These are phyloP conservation scores for Heliconius himera DNA, from an alignment of 1,140 invertebrate species.

Conservation along the genomic window DNA sequence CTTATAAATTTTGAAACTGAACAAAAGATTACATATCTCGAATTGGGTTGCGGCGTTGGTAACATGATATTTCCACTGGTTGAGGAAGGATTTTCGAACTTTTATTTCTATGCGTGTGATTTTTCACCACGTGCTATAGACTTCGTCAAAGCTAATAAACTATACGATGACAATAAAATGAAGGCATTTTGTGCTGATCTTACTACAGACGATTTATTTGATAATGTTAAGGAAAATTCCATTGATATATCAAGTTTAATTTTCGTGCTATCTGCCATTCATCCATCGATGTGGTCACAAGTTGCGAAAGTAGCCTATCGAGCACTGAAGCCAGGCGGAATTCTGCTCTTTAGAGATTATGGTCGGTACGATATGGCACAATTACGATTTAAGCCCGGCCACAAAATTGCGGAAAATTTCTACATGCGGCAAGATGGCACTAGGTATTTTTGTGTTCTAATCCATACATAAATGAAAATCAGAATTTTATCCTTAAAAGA, in stretches of 20 bases:
- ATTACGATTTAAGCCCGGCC: slow-evolving; percentile 94
- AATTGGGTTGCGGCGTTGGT: slow-evolving; percentile 98
- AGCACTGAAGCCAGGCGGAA: slow-evolving; percentile 90
- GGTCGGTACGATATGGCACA: slow-evolving; percentile 99
- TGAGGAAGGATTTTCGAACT: slow-evolving; percentile 87
- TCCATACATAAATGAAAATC: neutral
- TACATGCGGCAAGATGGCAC: slow-evolving; percentile 99
- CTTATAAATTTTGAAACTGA: slow-evolving; percentile 81
- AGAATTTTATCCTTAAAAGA: neutral
- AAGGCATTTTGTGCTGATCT: slow-evolving; percentile 90
- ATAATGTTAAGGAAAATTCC: slow-evolving; percentile 77
- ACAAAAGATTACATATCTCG: slow-evolving; percentile 83
- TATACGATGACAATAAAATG: slow-evolving; percentile 85
- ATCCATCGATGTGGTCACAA: slow-evolving; percentile 90
- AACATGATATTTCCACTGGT: slow-evolving; percentile 97
- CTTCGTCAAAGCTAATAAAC: slow-evolving; percentile 87
- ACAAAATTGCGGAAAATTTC: slow-evolving; percentile 96
- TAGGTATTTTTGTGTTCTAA: slow-evolving; percentile 80
- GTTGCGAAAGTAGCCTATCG: slow-evolving; percentile 86
- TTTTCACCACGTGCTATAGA: slow-evolving; percentile 95
- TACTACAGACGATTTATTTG: slow-evolving; percentile 84
- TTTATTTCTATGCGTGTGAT: slow-evolving; percentile 95
- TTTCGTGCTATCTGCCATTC: slow-evolving; percentile 97
- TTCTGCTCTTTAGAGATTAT: slow-evolving; percentile 97
- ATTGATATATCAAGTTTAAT: slow-evolving; percentile 96